These are phyloP conservation scores for Apodemia duryi DNA, from an alignment of 2,888 invertebrate species.

Conservation along the genomic window DNA sequence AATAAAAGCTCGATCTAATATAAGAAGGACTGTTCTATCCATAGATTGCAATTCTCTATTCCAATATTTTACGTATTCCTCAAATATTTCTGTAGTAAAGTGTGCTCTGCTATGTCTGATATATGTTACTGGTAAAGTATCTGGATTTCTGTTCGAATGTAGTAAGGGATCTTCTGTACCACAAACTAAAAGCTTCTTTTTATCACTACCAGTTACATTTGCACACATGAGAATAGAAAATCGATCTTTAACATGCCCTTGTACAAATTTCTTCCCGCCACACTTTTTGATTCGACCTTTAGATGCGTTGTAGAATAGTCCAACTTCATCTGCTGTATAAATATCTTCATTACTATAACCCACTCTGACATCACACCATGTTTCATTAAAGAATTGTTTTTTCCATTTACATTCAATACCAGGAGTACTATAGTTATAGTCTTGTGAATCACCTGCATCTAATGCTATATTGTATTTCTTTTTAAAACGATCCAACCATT, in stretches of 20 bases:
- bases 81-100: conserved; percentile 48
- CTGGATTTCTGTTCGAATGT: conserved; percentile 40
- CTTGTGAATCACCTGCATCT: conserved; percentile 30
- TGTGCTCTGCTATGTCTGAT: conserved; percentile 44
- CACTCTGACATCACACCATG: conserved; percentile 43
- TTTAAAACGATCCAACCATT: conserved; percentile 51
- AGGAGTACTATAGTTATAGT: conserved; percentile 31
- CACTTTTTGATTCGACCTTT: conserved; percentile 46
- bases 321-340: conserved; percentile 47
- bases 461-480: conserved; percentile 42
- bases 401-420: conserved; percentile 45
- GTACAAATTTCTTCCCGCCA: conserved; percentile 44
- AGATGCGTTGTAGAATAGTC: conserved; percentile 46
- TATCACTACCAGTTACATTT: conserved; percentile 44
- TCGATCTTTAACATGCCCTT: conserved; percentile 44
- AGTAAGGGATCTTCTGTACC: conserved; percentile 44
- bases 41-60: conserved; percentile 38
- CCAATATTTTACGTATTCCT: conserved; percentile 47
- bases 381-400: conserved; percentile 45
- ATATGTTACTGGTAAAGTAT: conserved; percentile 44
- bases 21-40: conserved; percentile 39
- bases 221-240: conserved; percentile 45
- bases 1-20: conserved; percentile 46
- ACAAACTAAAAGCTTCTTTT: conserved; percentile 44
- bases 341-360: conserved; percentile 44